Base-by-base conservation (phyloP, 2,888 invertebrate genomes). In the Drosophila kanekoi region DNA sequence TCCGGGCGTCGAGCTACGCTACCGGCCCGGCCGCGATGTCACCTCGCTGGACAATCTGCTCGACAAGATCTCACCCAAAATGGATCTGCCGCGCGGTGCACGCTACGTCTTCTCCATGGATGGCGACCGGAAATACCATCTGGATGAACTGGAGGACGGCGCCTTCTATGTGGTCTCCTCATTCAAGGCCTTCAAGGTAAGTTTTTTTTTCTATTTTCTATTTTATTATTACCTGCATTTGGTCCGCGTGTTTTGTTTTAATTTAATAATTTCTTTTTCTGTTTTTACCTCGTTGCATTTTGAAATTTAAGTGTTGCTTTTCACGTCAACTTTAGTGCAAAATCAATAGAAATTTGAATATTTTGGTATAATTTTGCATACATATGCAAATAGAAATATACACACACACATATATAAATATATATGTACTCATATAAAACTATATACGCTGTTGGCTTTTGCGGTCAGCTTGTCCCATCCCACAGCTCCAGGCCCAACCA, bases 131-230 rank as follows among this genome's bases (percentile, higher is more conserved):
- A 96, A 98, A 90, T 95, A 96, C 91, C 94, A 95, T 90, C 93
- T 97, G 81, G 98, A 96, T 87, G 97, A 98, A 90, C 93, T 98
- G 71, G 96, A 97, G 90, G 97, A 98, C 90, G 97, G 97, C n/a
- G 96, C 96, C 16, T 96, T 96, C 9, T 98, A 98, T 92, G 97
- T 98, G 76, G 98, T 98, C 38, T 98, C 98, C 9, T 97, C 97
- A 4, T 97, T 96, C 91, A 97, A 97, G 93, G 96, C 96, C 11
- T 98, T 98, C 92, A 97, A 97, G 96, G 97, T 97, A 92, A 94
- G 94, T 91, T 23, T 5, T 38, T 5, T 44, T 13, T 13, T 33
- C 3, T 18, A n/a, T n/a, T 14, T 14, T 28, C 28, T 28, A 28
- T 28, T 28, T 28, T 28, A 28, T 28, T 11, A 14, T 23, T 32